Base-by-base conservation (phyloP, 2,797 vertebrate species). In the Alauda arvensis region DNA sequence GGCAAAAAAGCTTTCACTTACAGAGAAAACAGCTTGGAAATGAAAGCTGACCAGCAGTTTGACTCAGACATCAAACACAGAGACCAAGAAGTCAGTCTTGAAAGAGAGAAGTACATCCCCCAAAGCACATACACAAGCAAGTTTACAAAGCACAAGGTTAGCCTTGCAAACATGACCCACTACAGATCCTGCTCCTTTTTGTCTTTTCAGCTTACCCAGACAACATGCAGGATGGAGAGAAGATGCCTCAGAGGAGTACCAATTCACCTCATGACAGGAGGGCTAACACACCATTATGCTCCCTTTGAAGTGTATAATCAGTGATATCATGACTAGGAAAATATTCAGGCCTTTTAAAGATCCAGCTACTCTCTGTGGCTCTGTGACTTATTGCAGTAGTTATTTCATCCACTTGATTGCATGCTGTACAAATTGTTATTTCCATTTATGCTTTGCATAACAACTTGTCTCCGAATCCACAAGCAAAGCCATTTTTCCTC, bases 121-220 rank as follows among this genome's bases (percentile, higher is more conserved):
- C 10, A 11, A 56, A 57, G 39, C 5, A 4, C 2, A 1, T 5
- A 19, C 0, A 0, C 21, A 69, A 43, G 29, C 9, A 68, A 60
- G 49, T 76, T 49, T 37, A 63, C 26, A 62, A 83, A 85, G 17
- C 33, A 39, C 33, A 49, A 46, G 28, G 51, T 51, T 20, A 70
- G 49, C 57, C 42, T 62, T 24, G 43, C 20, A 49, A 80, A 59
- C 2, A 1, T 12, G n/a, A 75, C 28, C 25, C 39, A 24, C 40
- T 29, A 23, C 46, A 77, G 53, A 63, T 12, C 31, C 49, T 42
- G 6, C 33, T 60, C 28, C 18, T 25, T 33, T 65, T 40, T 42
- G 9, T 46, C 28, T 39, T 42, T 45, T 19, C 20, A 59, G 11
- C n/a, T 88, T 65, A 45, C 6, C 17, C 42, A 74, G 10, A 49